Conservation (phyloP, 2,888 invertebrate species). For the Aphidius colemani region DNA sequence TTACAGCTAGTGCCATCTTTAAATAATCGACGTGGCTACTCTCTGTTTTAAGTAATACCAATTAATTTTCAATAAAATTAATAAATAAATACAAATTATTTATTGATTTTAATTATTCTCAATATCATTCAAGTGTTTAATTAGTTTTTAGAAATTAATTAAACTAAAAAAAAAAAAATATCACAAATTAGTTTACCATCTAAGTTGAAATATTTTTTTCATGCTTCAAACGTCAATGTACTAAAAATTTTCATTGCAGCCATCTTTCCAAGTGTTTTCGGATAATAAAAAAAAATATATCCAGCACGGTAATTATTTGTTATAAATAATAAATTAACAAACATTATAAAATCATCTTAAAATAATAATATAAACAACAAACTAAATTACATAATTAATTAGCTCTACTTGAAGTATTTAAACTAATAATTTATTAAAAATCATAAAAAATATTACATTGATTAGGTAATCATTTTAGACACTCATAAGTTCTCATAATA, state of each 20-base stretch:
- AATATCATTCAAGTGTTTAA: neutral
- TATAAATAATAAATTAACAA: conserved; percentile 1
- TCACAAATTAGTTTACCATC: neutral
- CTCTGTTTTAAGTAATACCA: no score
- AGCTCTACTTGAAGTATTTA: neutral
- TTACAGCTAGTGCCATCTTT: conserved; percentile 7
- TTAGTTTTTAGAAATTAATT: neutral
- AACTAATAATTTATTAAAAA: neutral
- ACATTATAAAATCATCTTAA: neutral
- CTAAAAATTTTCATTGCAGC: neutral
- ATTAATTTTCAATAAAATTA: neutral
- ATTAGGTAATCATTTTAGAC: conserved; percentile 32
- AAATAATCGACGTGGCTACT: neutral
- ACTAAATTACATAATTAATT: neutral
- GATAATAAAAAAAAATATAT: conserved; percentile 10
- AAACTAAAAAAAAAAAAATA: neutral
- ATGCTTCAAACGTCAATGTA: conserved; percentile 1
- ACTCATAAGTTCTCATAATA: no score
- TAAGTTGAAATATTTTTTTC: neutral
- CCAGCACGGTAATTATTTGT: conserved; percentile 32
- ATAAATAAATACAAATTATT: neutral
- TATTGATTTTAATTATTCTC: neutral
- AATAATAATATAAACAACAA: neutral
- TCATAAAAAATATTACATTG: neutral
- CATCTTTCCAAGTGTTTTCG: conserved; percentile 30